Conservation (phyloP, 2,113 vertebrate genomes). For the Coregonus clupeaformis region DNA sequence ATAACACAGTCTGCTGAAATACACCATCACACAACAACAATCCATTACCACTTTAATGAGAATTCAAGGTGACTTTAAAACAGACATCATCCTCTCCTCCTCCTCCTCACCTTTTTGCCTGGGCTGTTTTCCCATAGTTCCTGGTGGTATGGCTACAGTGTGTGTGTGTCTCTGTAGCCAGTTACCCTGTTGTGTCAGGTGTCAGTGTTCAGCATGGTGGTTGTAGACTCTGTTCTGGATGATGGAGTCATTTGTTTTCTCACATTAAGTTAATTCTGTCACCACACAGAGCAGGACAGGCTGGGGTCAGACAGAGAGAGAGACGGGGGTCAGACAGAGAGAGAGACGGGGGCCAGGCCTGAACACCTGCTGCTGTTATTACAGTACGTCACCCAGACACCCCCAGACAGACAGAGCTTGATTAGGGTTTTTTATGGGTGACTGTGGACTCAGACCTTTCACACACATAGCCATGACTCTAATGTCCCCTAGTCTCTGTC, state of each 20-base stretch:
- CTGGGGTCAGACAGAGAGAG: conserved; percentile 41
- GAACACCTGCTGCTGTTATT: conserved; percentile 74
- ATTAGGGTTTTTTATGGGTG: too few relatives aligned
- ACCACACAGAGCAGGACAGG: conserved; percentile 42
- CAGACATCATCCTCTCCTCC: conserved; percentile 31
- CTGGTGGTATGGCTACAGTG: neutral
- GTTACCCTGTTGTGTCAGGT: conserved; percentile 55
- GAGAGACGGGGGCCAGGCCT: conserved; percentile 35
- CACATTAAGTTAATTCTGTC: conserved; percentile 79
- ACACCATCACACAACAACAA: conserved; percentile 40
- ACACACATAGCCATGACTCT: too few relatives aligned
- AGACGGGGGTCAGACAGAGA: conserved; percentile 36
- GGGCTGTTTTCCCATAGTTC: conserved; percentile 69
- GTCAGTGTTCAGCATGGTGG: conserved; percentile 52
- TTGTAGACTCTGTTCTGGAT: conserved; percentile 57
- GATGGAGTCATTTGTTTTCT: conserved; percentile 81
- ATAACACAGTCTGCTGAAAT: conserved; percentile 35
- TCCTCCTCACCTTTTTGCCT: conserved; percentile 54
- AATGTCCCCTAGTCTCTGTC: too few relatives aligned
- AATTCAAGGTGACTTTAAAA: conserved; percentile 48
- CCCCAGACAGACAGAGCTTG: conserved; percentile 51
- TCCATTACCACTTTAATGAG: conserved; percentile 41
- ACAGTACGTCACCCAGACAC: conserved; percentile 46
- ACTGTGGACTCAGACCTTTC: neutral
- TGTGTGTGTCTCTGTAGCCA: conserved; percentile 9